A percentile compares a stretch with the other conserved stretches of the same genome.
Conservation (phyloP, 1,140 invertebrate species). For the Eumeta japonica region DNA sequence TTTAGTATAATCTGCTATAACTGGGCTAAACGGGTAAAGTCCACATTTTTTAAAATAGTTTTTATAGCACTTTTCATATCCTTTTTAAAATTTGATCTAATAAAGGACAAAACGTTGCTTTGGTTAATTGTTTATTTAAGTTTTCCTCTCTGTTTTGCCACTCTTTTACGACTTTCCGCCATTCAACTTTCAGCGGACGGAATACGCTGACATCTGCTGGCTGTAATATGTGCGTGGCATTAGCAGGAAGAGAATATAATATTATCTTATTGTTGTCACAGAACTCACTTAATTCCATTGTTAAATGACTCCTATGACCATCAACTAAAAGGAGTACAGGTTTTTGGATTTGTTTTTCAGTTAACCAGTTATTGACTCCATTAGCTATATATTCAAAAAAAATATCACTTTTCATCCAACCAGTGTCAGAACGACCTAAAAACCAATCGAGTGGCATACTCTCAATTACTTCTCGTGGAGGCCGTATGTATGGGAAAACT, state of each 20-base stretch:
- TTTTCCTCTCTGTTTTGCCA: background rate
- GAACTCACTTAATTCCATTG: conserved; percentile 28
- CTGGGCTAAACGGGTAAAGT: too few species aligned
- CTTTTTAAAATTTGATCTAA: background rate
- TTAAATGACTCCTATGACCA: conserved; percentile 38
- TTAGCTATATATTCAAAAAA: conserved; percentile 15
- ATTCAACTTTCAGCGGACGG: too few species aligned
- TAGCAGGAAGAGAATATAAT: conserved; percentile 39
- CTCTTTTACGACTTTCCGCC: too few species aligned
- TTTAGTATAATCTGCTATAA: too few species aligned
- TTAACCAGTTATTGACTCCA: conserved; percentile 10
- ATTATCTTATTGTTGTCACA: conserved; percentile 37
- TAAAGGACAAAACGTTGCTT: background rate
- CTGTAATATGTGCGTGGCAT: conserved; percentile 45
- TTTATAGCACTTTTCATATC: too few species aligned
- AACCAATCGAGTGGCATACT: conserved; percentile 16
- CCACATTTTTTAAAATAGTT: too few species aligned
- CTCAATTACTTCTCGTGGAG: conserved; percentile 14
- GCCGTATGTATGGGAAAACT: conserved; percentile 12
- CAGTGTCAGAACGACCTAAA: conserved; percentile 15
- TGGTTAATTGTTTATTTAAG: background rate
- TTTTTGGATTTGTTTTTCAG: conserved; percentile 10
- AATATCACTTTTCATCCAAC: conserved; percentile 16
- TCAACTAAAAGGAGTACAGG: conserved; percentile 7
- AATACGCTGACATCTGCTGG: conserved; percentile 45